phyloP scores from a whole-genome alignment of 2,113 vertebrate species.

The Balaeniceps rex region DNA sequence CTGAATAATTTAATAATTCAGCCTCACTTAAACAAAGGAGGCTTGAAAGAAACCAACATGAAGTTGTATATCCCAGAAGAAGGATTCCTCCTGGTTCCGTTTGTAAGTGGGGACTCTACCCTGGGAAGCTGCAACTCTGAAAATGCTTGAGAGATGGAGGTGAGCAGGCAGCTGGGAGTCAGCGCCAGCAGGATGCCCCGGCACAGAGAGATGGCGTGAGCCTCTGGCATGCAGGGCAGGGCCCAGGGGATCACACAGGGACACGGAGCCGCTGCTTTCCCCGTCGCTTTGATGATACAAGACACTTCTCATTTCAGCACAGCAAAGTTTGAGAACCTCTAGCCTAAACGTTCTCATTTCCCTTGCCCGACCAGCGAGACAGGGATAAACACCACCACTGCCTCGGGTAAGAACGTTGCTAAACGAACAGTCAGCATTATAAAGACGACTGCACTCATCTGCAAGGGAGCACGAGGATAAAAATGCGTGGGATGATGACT shows the following conservation, averaged over 20 bases:
- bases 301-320: not conserved
- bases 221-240: not conserved
- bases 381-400: not conserved
- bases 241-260: too few relatives aligned
- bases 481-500: not conserved
- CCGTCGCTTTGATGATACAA: not conserved
- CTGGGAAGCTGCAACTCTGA: not conserved
- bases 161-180: not conserved
- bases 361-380: rapidly evolving
- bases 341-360: not conserved
- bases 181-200: not conserved
- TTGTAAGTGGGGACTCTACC: not conserved
- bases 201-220: rapidly evolving
- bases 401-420: not conserved
- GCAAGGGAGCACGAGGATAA: not conserved
- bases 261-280: not conserved
- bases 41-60: not conserved
- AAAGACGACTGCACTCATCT: not conserved
- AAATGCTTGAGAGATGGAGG: not conserved
- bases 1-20: not conserved
- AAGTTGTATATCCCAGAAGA: not conserved
- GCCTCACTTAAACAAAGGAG: not conserved
- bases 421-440: not conserved
- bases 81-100: not conserved
- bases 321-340: not conserved